These are phyloP conservation scores for Eulemur macaco DNA, from an alignment of 2,113 vertebrate species.

Conservation along the genomic window DNA sequence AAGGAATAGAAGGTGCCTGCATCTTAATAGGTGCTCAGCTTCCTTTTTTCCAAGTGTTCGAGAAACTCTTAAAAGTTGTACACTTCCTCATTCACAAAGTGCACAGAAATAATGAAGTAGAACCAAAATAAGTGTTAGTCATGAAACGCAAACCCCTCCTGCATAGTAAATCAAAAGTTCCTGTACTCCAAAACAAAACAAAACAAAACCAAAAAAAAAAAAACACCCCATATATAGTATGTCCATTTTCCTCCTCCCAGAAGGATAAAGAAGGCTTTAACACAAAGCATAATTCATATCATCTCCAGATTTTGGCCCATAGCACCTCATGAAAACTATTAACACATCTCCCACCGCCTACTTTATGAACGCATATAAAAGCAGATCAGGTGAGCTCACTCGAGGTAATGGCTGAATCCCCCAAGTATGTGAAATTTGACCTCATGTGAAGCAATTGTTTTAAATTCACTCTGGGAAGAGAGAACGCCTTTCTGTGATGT, in stretches of 20 bases:
- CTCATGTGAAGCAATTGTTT: conserved; percentile 49
- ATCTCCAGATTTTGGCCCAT: conserved; percentile 68
- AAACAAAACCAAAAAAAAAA: background rate
- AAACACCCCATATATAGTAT: background rate
- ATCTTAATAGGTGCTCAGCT: background rate
- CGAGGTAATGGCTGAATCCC: conserved; percentile 40
- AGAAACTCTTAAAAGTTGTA: conserved; percentile 50
- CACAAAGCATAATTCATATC: conserved; percentile 76
- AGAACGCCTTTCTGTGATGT: background rate
- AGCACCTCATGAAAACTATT: conserved; percentile 80
- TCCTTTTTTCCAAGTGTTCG: conserved; percentile 34
- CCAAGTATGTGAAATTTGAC: conserved; percentile 54
- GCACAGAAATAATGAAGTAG: conserved; percentile 48
- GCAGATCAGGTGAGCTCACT: conserved; percentile 60
- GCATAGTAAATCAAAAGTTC: conserved; percentile 63
- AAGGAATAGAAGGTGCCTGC: background rate
- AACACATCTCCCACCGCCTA: conserved; percentile 75
- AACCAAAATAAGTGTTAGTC: background rate
- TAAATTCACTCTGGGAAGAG: conserved; percentile 10
- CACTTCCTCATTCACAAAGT: conserved; percentile 37
- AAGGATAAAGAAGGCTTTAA: conserved; percentile 70
- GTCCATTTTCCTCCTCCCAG: conserved; percentile 63
- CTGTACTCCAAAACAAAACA: background rate
- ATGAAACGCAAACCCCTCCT: conserved; percentile 38
- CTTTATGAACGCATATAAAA: conserved; percentile 76